These are phyloP conservation scores for Himantopus leucocephalus DNA, from an alignment of 2,113 vertebrate species.

Conservation along the genomic window DNA sequence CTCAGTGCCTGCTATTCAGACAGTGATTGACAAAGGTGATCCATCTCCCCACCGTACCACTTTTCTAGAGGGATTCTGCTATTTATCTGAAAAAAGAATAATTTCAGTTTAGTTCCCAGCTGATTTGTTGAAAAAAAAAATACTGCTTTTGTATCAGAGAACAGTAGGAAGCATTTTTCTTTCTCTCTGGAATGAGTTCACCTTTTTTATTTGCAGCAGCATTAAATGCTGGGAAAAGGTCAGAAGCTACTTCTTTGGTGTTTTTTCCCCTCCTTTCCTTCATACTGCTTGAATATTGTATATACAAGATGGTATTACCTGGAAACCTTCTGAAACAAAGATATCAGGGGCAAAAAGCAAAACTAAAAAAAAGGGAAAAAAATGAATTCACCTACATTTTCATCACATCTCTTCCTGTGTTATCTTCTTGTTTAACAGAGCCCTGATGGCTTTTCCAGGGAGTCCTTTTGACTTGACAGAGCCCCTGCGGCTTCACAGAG, in stretches of 20 bases:
- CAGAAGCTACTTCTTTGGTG: neutral
- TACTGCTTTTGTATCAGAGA: neutral
- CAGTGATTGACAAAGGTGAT: slow-evolving; percentile 31
- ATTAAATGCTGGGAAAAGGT: neutral
- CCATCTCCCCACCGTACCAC: neutral
- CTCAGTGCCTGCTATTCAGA: slow-evolving; percentile 9
- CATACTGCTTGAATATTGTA: neutral
- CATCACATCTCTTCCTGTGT: neutral
- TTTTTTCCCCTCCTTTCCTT: neutral
- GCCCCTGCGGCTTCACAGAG: neutral
- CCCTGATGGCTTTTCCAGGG: neutral
- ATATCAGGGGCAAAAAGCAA: neutral
- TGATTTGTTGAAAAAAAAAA: neutral
- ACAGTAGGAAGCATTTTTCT: neutral
- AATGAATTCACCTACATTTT: neutral
- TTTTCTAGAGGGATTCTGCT: neutral
- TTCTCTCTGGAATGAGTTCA: neutral
- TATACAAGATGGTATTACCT: neutral
- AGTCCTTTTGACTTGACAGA: neutral
- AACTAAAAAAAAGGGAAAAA: neutral
- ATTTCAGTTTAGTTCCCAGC: neutral
- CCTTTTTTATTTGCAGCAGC: neutral
- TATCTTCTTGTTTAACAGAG: neutral
- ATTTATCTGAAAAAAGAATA: neutral
- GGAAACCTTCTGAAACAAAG: neutral